phyloP scores from a whole-genome alignment of 2,888 invertebrate species.

The Drepana falcataria region DNA sequence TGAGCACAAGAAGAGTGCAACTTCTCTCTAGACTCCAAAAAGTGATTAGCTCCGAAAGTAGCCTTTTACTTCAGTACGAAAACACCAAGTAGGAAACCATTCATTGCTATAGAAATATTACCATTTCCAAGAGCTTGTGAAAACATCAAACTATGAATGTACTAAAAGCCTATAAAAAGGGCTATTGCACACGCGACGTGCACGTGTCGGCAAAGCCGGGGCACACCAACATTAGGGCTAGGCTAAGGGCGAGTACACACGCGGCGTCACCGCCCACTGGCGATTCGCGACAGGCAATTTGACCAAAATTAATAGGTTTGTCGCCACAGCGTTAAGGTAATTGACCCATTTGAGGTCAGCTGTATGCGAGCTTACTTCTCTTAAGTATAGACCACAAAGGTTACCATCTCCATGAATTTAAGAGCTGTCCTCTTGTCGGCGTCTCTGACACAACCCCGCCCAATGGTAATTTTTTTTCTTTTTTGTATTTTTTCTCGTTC shows the following conservation, averaged over 20 bases:
- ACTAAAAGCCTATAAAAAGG: constrained; percentile 50
- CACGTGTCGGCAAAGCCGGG: constrained; percentile 45
- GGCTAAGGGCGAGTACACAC: constrained; percentile 37
- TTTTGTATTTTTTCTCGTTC: too few species aligned
- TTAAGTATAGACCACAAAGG: too few species aligned
- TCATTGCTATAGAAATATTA: not conserved
- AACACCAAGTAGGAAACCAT: not conserved
- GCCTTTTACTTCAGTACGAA: too few species aligned
- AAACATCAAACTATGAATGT: constrained; percentile 26
- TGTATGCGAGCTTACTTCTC: not conserved
- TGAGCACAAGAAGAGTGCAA: too few species aligned
- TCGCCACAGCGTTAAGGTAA: constrained; percentile 2
- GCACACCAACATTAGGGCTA: constrained; percentile 42
- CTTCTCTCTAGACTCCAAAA: too few species aligned
- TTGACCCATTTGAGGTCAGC: constrained; percentile 6
- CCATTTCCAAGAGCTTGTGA: constrained; percentile 6
- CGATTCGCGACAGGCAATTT: constrained; percentile 37
- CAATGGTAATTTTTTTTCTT: too few species aligned
- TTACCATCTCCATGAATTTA: too few species aligned
- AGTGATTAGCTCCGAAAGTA: too few species aligned
- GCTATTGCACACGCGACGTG: constrained; percentile 52
- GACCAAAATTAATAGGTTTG: constrained; percentile 33
- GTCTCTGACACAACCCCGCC: too few species aligned
- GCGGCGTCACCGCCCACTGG: constrained; percentile 37
- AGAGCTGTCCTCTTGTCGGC: too few species aligned